Evolutionary conservation across 2,113 vertebrate species (phyloP), one percentile per base, ranked within the genome.

Genomic region (Copsychus sechellarum): DNA sequence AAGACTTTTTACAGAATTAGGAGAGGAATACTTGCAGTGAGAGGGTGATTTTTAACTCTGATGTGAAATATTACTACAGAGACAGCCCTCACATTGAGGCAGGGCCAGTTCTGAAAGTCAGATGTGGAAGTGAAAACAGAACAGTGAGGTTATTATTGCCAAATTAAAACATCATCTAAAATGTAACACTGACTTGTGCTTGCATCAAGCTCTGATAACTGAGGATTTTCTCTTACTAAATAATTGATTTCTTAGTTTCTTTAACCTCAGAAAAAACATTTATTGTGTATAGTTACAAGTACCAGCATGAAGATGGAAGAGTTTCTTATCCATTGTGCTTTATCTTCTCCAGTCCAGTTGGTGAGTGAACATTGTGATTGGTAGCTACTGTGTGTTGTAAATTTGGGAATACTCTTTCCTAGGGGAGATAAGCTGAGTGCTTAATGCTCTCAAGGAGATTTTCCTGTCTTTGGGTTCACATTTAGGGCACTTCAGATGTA

Each of bases 261-360:
- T 99, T 99, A 99, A 98, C 98, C 67, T 92, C 53, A 90, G 90
- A 96, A 98, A 95, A 98, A 97, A 99, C 99, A 96, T 99, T 99
- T 97, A 95, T 99, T 96, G 98, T 99, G 62, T 99, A 99, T 98
- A 99, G 99, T 96, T 99, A 99, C 89, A 99, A 99, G 96, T 99
- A 99, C 94, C 97, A 98, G 21, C 99, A 99, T 53, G 98, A 99
- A n/a, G 99, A 99, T 45, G 99, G 99, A 57, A 98, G 99, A 66
- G 98, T 99, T 77, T 99, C 99, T 56, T 99, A 99, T 17, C 99
- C 99, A 1, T 96, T 99, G 90, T 99, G 99, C 96, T 99, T 99
- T 98, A 99, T 99, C 97, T 99, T 99, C 98, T 99, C 99, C 96
- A 99, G 99, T 94, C 99, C 99, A 64, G 98, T 98, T 54, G 99